A percentile compares a stretch with the other conserved stretches of the same genome.
Conservation (phyloP, 2,113 vertebrate genomes). For the Charina bottae region DNA sequence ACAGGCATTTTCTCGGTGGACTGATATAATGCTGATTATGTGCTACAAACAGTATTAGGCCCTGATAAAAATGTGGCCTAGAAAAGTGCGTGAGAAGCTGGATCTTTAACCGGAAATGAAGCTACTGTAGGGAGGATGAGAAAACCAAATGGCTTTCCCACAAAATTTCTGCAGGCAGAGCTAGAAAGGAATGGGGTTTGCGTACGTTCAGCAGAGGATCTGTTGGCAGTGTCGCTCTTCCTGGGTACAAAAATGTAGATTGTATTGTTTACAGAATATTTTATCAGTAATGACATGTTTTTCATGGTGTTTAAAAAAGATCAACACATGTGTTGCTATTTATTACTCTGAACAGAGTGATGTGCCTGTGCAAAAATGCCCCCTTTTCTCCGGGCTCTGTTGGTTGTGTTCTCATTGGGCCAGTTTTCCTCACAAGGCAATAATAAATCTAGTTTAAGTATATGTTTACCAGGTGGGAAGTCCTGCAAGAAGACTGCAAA, state of each 20-base stretch:
- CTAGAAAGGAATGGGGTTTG: background rate
- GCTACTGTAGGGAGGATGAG: rapidly evolving
- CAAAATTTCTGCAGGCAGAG: rapidly evolving
- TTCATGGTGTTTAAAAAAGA: rapidly evolving
- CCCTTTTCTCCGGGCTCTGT: background rate
- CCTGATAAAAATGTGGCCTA: too few relatives aligned
- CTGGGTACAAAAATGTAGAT: background rate
- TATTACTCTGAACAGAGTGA: background rate
- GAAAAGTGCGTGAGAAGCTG: background rate
- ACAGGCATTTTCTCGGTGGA: rapidly evolving
- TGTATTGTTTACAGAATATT: rapidly evolving
- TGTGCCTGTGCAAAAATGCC: too few relatives aligned
- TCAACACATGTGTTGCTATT: rapidly evolving
- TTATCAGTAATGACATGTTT: rapidly evolving
- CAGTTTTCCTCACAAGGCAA: background rate
- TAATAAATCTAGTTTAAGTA: background rate
- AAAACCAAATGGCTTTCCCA: background rate
- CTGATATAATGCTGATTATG: rapidly evolving
- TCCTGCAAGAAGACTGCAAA: background rate
- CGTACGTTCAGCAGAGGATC: too few relatives aligned
- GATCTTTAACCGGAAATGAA: background rate
- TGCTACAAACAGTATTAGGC: rapidly evolving
- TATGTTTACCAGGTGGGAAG: background rate
- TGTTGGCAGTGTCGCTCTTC: rapidly evolving
- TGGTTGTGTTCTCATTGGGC: background rate